Evolutionary conservation across 2,888 invertebrate genomes (phyloP).

Genomic region (Torymus aiolomorphi): DNA sequence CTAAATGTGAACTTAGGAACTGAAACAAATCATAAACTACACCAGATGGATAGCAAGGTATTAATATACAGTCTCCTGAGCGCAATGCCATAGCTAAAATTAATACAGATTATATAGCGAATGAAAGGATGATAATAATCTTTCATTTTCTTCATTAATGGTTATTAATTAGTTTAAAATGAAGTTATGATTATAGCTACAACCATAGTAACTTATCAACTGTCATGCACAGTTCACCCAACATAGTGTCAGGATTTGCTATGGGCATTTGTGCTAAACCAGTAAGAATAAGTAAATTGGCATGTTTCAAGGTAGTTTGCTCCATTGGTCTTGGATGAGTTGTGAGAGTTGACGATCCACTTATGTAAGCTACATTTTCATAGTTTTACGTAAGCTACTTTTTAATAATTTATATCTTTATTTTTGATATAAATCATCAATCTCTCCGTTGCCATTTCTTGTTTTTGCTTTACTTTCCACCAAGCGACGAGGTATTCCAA

Average conservation of each 20-base stretch:
- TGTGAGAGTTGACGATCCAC: slow-evolving; percentile 95
- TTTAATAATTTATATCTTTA: no score
- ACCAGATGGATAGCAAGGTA: slow-evolving; percentile 97
- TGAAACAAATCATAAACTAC: slow-evolving; percentile 98
- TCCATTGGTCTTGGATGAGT: slow-evolving; percentile 98
- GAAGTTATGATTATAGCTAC: neutral
- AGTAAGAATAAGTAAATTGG: slow-evolving; percentile 93
- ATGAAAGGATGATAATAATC: neutral
- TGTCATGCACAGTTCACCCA: slow-evolving; percentile 95
- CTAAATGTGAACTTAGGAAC: slow-evolving; percentile 93
- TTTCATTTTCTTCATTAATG: neutral
- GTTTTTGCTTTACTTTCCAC: slow-evolving; percentile 99
- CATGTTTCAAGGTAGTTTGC: slow-evolving; percentile 90
- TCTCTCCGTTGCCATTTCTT: no score
- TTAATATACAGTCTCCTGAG: slow-evolving; percentile 94
- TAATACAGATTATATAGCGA: slow-evolving; percentile 15
- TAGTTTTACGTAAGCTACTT: no score
- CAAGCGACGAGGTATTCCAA: slow-evolving; percentile 98
- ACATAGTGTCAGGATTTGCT: slow-evolving; percentile 96
- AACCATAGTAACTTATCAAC: slow-evolving; percentile 80
- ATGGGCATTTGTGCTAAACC: slow-evolving; percentile 96
- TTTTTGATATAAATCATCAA: no score
- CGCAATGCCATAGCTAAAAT: slow-evolving; percentile 87
- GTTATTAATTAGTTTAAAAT: no score
- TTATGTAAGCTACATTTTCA: slow-evolving; percentile 95